Evolutionary conservation across 1,140 invertebrate species (phyloP), one percentile per base, ranked within the genome.

Genomic region (Trichonephila clavipes): DNA sequence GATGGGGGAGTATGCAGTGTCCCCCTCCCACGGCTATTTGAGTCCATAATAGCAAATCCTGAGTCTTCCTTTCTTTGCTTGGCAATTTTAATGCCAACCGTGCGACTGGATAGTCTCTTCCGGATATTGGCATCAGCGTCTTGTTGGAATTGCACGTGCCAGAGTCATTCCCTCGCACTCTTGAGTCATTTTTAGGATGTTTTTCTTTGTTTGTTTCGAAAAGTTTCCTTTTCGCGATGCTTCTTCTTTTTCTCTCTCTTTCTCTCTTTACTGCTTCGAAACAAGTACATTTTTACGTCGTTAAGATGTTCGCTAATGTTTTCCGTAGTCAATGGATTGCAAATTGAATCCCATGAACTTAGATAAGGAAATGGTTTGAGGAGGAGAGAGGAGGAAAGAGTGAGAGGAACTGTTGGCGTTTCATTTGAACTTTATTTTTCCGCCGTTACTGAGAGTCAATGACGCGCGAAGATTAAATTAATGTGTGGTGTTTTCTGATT

Each of bases 281-380:
- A 85, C 62, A 83, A 92, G 82, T 92, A 83, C 91, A 92, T 92
- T 92, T 92, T 92, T 92, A 64, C 24, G 91, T 92, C 91, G 91
- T 92, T 92, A 92, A 87, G 91, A 86, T 61, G 21, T 19, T 90
- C 62, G 58, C 92, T 93, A 93, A 93, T 93, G 92, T 24, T 69
- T 87, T 83, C 66, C 59, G 92, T 82, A 88, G 92, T 88, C 92
- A 93, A 93, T 93, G 92, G 92, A 62, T 88, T 81, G 92, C 64
- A 82, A 93, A 93, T 93, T 93, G 62, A 87, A 92, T 92, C 91
- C 12, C 62, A 92, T 58, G 86, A 66, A 88, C 59, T 58, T n/a
- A 89, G 85, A 87, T 87, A 87, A 77, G 72, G 72, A 77, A 77
- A 77, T 77, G 72, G 72, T 77, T 40, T 77, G 14, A 28, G 28